Percentiles rank a stretch among this genome's conserved stretches.
Conservation (phyloP, 2,888 invertebrate genomes). For the Parthenolecanium corni region DNA sequence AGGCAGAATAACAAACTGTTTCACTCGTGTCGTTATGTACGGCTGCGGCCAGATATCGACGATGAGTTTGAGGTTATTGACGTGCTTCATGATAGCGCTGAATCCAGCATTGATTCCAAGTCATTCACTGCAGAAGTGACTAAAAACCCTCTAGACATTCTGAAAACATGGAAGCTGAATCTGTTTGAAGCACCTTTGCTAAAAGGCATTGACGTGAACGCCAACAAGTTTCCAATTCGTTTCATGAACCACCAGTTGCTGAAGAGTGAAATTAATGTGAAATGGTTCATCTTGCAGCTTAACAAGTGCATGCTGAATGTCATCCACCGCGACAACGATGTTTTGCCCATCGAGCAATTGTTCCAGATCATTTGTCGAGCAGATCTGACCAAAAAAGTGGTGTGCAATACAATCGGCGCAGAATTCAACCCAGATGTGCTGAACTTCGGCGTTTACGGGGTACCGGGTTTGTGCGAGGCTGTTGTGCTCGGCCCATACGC, state of each 20-base stretch:
- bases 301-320: neutral
- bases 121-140: neutral
- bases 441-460: constrained; percentile 9
- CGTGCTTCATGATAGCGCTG: neutral
- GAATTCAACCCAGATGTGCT: neutral
- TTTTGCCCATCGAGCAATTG: neutral
- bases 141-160: neutral
- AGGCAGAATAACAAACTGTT: constrained; percentile 11
- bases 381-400: constrained; percentile 15
- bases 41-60: neutral
- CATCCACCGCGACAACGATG: neutral
- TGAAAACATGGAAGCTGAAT: neutral
- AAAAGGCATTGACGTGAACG: neutral
- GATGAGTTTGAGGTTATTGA: neutral
- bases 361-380: constrained; percentile 16
- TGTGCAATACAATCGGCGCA: neutral
- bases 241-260: neutral
- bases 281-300: neutral
- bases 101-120: neutral
- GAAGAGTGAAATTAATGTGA: neutral
- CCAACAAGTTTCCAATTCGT: neutral
- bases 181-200: neutral
- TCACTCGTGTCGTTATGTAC: neutral
- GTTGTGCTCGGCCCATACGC: constrained; percentile 4
- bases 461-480: constrained; percentile 14